Percentiles rank a stretch among this genome's conserved stretches.
Evolutionary conservation across 2,113 vertebrate species (phyloP).

Genomic region (Gallinago undulata): DNA sequence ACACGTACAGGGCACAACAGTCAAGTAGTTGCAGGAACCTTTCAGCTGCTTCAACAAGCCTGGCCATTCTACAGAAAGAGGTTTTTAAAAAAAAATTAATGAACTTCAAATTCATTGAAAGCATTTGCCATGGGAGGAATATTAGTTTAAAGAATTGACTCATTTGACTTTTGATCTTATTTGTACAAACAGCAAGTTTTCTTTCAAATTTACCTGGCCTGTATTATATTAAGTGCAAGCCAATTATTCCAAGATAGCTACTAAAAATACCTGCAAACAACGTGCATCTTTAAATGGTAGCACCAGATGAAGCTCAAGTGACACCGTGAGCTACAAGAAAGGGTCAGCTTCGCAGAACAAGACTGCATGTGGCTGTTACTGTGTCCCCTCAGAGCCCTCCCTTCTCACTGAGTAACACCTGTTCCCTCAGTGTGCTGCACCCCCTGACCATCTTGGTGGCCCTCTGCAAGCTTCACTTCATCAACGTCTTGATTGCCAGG

Average conservation of each 20-base stretch:
- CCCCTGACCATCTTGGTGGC: rapidly evolving
- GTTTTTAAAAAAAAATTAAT: background rate
- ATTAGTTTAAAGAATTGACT: background rate
- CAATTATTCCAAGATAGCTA: background rate
- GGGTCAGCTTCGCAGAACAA: background rate
- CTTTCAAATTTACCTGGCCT: background rate
- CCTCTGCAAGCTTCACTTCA: background rate
- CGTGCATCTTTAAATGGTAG: background rate
- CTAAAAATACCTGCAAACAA: background rate
- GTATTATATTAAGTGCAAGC: background rate
- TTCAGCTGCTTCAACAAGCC: background rate
- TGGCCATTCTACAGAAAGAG: background rate
- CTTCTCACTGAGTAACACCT: background rate
- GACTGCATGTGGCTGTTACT: background rate
- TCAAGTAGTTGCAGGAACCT: background rate
- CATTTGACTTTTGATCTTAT: background rate
- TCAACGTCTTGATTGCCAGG: background rate
- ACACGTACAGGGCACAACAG: background rate
- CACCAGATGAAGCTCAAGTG: background rate
- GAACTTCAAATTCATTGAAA: background rate
- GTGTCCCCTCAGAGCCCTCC: background rate
- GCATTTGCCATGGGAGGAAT: background rate
- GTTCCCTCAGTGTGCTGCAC: background rate
- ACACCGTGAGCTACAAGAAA: background rate
- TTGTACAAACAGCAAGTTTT: background rate